phyloP scores from a whole-genome alignment of 2,797 vertebrate species.

The Enteromius treurensis region DNA sequence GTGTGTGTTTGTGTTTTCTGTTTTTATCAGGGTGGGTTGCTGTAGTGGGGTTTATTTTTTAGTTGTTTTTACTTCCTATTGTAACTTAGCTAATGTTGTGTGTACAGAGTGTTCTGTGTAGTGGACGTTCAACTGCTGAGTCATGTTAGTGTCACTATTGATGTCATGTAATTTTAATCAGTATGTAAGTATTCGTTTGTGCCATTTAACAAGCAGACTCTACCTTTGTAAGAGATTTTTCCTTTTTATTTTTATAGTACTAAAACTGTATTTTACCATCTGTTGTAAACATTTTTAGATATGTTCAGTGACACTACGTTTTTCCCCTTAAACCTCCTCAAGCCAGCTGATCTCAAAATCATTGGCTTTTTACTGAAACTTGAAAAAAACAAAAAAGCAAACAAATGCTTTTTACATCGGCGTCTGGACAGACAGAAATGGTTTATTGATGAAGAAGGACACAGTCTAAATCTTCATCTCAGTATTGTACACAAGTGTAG shows the following conservation, averaged over 20 bases:
- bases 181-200: slow-evolving; percentile 69
- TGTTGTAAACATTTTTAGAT: slow-evolving; percentile 69
- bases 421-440: slow-evolving; percentile 56
- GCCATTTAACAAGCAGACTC: slow-evolving; percentile 73
- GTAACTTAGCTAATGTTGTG: slow-evolving; percentile 67
- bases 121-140: slow-evolving; percentile 72
- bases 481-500: slow-evolving; percentile 51
- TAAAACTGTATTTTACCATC: slow-evolving; percentile 72
- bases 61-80: slow-evolving; percentile 67
- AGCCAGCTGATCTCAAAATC: slow-evolving; percentile 73
- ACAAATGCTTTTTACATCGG: slow-evolving; percentile 65
- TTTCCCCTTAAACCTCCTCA: slow-evolving; percentile 54
- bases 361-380: slow-evolving; percentile 80
- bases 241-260: slow-evolving; percentile 64
- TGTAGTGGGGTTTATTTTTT: slow-evolving; percentile 56
- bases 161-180: slow-evolving; percentile 76
- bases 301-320: slow-evolving; percentile 67
- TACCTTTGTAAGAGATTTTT: slow-evolving; percentile 73
- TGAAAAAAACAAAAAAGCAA: slow-evolving; percentile 77
- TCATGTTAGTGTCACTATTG: slow-evolving; percentile 72
- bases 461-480: slow-evolving; percentile 50
- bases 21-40: slow-evolving; percentile 54
- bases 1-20: slow-evolving; percentile 64
- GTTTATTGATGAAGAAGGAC: slow-evolving; percentile 56
- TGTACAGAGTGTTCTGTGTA: slow-evolving; percentile 74